These are phyloP conservation scores for Caenorhabditis panamensis DNA, from an alignment of 2,888 invertebrate genomes.

Conservation along the genomic window DNA sequence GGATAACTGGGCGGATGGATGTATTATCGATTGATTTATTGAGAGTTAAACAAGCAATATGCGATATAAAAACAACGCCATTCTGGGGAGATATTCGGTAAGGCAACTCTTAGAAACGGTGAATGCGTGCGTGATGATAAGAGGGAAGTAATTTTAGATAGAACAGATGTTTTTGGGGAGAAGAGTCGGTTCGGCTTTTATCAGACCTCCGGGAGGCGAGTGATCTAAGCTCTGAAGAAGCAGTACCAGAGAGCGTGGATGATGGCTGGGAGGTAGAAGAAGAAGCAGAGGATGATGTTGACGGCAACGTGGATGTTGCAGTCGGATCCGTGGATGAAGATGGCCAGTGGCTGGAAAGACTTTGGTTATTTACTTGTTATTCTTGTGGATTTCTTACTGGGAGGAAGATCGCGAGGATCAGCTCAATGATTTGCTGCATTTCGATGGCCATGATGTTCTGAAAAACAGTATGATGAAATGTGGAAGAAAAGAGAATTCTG, in stretches of 20 bases:
- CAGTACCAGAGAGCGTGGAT: constrained; percentile 78
- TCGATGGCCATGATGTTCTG: constrained; percentile 72
- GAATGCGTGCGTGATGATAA: constrained; percentile 39
- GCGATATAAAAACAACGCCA: constrained; percentile 21
- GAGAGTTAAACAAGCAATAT: background rate
- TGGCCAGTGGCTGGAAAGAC: constrained; percentile 74
- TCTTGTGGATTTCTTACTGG: constrained; percentile 68
- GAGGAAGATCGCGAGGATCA: constrained; percentile 78
- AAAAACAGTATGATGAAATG: constrained; percentile 2
- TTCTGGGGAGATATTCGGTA: constrained; percentile 22
- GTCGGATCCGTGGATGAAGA: constrained; percentile 77
- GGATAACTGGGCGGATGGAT: background rate
- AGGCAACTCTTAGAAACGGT: constrained; percentile 51
- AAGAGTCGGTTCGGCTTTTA: constrained; percentile 1
- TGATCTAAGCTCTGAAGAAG: constrained; percentile 74
- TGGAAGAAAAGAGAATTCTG: background rate
- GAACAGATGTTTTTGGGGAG: constrained; percentile 23
- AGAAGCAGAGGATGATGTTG: constrained; percentile 77
- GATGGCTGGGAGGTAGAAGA: constrained; percentile 75
- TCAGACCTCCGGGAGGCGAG: constrained; percentile 9
- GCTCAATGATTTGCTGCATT: constrained; percentile 79
- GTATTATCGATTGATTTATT: constrained; percentile 46
- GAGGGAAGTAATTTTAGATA: background rate
- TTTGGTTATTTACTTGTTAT: background rate
- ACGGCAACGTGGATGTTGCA: constrained; percentile 78